Base-by-base conservation (phyloP, 2,888 invertebrate species). In the Pyralis farinalis region DNA sequence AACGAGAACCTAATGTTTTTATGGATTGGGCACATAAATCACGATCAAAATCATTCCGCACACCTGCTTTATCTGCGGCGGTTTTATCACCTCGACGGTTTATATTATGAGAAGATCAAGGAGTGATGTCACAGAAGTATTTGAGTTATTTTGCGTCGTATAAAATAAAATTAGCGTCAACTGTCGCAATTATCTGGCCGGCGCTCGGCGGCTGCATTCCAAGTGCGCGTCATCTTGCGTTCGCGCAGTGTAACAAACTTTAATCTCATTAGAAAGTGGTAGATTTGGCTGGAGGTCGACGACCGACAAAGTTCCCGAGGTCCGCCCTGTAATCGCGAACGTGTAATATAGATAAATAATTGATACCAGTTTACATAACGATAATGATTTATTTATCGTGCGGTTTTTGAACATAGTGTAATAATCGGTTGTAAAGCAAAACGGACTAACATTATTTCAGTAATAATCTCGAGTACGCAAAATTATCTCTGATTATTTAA, bases 191-290 rank as follows among this genome's bases (percentile, higher is more conserved):
- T 69, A 71, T 50, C 45, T 45, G 52, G 42, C 44, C 49, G 37
- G 51, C 48, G 58, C 57, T 53, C 8, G 8, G 57, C 55, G 51
- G 51, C 53, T 64, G 68, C 64, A 69, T 64, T 66, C 63, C 51
- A 46, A 51, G 53, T 51, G 62, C 58, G 58, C 61, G 62, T 70
- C 71, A 71, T 71, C 67, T 59, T 71, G 64, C 59, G 60, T 55
- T 59, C 49, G 63, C 60, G 64, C 62, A 62, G 61, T 33, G 35
- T 43, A 68, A 62, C 64, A 59, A 71, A 71, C 58, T 77, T 69
- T 72, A 77, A 74, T 78, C 69, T 72, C 69, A 76, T 82, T 86
- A 86, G 86, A 87, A 88, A 87, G 87, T 84, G 61, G 44, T 70
- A 72, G 76, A 77, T 84, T 85, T 71, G 77, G 70, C 66, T 55